Evolutionary conservation across 2,888 invertebrate species (phyloP), one percentile per base, ranked within the genome.

Genomic region (Hermaeophaga mercurialis): DNA sequence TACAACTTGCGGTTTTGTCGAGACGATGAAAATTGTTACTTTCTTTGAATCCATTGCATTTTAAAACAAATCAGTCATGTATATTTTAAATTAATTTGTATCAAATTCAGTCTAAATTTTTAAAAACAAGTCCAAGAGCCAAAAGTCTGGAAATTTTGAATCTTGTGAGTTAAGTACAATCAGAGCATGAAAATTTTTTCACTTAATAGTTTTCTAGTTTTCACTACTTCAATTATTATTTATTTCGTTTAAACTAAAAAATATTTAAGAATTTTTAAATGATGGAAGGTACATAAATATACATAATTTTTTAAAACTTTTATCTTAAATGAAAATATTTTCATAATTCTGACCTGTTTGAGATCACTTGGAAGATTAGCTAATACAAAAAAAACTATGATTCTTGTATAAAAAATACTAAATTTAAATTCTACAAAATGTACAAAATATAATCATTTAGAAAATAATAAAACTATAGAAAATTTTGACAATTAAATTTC

Each of bases 51-150:
- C 19, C 62, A 62, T 64, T 62, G 62, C 62, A 64, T 59, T 59
- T n/a, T 67, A 62, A 63, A 67, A 66, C 62, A 48, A 71, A 71
- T 75, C 74, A 75, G 74, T 75, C 74, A 24, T 69, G 65, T 69
- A 70, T 70, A 72, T 70, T 71, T 69, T 17, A 22, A 50, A 31
- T 39, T 43, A 68, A 69, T 68, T 66, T 68, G 67, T 68, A 66
- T 71, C 61, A 66, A 69, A 66, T 70, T 75, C 75, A 75, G 75
- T 75, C 75, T 74, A 71, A n/a, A 70, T 56, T 65, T 61, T 64
- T 17, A 36, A n/a, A 43, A 43, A 43, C 22, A 18, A 43, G 26
- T 43, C 43, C 43, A 43, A 50, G 39, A 22, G 41, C 49, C 49
- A 49, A 50, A 49, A 28, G 17, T 41, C 26, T 19, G 22, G 31